Conservation (phyloP, 2,888 invertebrate species). For the Euplagia quadripunctaria region DNA sequence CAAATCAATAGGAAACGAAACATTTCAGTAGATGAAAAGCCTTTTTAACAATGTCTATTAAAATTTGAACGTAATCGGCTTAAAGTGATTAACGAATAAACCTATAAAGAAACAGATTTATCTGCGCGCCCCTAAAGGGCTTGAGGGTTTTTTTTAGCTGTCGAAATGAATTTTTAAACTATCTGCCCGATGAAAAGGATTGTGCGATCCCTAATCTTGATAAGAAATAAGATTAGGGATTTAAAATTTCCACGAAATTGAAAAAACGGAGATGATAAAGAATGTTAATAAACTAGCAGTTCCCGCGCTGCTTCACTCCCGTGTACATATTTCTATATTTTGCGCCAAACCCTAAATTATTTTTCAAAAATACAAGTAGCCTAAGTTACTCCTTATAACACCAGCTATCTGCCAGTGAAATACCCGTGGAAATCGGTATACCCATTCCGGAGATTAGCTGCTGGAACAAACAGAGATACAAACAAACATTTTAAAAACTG, state of each 20-base stretch:
- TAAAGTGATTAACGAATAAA: constrained; percentile 68
- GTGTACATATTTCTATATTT: background rate
- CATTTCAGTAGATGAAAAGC: constrained; percentile 22
- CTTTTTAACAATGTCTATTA: constrained; percentile 54
- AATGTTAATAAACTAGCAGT: background rate
- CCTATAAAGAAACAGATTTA: constrained; percentile 68
- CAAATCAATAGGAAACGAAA: background rate
- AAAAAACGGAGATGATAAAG: constrained; percentile 4
- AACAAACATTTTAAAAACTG: too few species aligned
- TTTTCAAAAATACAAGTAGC: too few species aligned
- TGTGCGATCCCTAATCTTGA: constrained; percentile 13
- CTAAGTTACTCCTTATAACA: too few species aligned
- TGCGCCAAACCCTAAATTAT: too few species aligned
- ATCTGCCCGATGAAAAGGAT: constrained; percentile 46
- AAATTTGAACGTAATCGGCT: constrained; percentile 62
- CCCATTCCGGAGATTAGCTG: too few species aligned
- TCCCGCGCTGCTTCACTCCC: background rate
- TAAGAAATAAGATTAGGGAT: constrained; percentile 36
- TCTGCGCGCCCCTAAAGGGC: constrained; percentile 57
- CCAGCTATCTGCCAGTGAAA: too few species aligned
- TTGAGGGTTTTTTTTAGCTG: constrained; percentile 58
- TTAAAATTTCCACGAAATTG: constrained; percentile 23
- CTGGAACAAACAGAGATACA: too few species aligned
- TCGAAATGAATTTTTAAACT: constrained; percentile 57
- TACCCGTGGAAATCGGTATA: too few species aligned